These are phyloP conservation scores for Trachops cirrhosus DNA, from an alignment of 2,797 vertebrate genomes.

Conservation along the genomic window DNA sequence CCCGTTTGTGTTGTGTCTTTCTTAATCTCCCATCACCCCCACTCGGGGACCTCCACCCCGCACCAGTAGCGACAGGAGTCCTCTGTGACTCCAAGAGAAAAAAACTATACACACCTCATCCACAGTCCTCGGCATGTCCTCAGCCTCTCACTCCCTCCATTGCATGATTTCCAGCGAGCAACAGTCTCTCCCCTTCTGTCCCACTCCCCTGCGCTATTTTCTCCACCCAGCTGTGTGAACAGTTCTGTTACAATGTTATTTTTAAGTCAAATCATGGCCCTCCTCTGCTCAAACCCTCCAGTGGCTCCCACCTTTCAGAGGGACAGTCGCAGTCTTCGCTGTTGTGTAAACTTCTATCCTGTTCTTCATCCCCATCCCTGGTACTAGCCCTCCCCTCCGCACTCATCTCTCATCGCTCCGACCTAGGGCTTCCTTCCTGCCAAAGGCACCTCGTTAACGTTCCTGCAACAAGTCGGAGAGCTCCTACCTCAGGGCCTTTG, in stretches of 20 bases:
- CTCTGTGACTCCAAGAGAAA: not conserved
- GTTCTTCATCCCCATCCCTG: not conserved
- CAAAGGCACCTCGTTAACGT: not conserved
- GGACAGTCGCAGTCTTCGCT: not conserved
- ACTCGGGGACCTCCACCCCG: too few relatives aligned
- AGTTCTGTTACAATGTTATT: not conserved
- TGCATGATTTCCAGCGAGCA: not conserved
- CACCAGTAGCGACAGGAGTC: not conserved
- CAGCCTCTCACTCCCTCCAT: not conserved
- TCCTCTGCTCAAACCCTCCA: not conserved
- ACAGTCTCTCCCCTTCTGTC: not conserved
- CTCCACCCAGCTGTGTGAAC: not conserved
- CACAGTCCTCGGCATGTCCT: not conserved
- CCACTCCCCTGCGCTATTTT: not conserved
- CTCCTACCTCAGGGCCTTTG: not conserved
- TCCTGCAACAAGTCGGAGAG: not conserved
- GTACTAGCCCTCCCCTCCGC: too few relatives aligned
- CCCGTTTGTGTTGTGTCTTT: too few relatives aligned
- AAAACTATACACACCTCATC: not conserved
- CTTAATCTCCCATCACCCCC: too few relatives aligned
- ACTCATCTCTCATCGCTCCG: not conserved
- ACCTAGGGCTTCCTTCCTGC: not conserved
- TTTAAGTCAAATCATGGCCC: not conserved
- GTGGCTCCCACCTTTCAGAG: not conserved
- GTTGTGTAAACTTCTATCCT: not conserved